Evolutionary conservation across 2,113 vertebrate genomes (phyloP), one percentile per base, ranked within the genome.

Genomic region (Turdus rufiventris): DNA sequence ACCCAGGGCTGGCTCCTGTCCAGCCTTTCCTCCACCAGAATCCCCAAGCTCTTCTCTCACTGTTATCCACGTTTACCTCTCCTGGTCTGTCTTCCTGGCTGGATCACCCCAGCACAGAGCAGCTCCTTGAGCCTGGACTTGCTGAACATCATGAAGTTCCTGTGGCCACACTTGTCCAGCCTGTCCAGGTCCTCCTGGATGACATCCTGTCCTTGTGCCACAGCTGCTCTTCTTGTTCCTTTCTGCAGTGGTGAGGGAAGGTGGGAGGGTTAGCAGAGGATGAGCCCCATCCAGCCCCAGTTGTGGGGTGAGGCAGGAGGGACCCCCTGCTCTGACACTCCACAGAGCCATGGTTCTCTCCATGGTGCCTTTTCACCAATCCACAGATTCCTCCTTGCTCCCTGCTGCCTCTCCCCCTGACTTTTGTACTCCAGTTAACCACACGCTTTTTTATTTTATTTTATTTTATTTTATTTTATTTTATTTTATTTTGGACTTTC

Each of bases 101-200:
- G 36, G 6, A 29, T n/a, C 0, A 0, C 60, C 43, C 36, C 2
- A 5, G 11, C 23, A 33, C 38, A 12, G 36, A 38, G n/a, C 45
- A 43, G 43, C 19, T 58, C 38, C 60, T 13, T 29, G 28, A 43
- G 2, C 20, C 34, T 34, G 29, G 29, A 19, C 23, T 28, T 50
- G 31, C 6, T 58, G 36, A 58, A 36, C 36, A 60, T 38, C 5
- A 0, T 18, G 21, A 5, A 42, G 9, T 19, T 45, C 67, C 38
- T 33, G 20, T 36, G 51, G 31, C 31, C 42, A 9, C 50, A 9
- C 24, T 8, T 29, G 23, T 43, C 26, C 38, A 38, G 45, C 8
- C 24, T 45, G 60, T 58, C 28, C 42, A 57, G 31, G 25, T 50
- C 3, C 3, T 26, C 42, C 67, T 24, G 67, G 36, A 7, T 88